Evolutionary conservation across 2,888 invertebrate species (phyloP).

Genomic region (Pollenia griseotomentosa): DNA sequence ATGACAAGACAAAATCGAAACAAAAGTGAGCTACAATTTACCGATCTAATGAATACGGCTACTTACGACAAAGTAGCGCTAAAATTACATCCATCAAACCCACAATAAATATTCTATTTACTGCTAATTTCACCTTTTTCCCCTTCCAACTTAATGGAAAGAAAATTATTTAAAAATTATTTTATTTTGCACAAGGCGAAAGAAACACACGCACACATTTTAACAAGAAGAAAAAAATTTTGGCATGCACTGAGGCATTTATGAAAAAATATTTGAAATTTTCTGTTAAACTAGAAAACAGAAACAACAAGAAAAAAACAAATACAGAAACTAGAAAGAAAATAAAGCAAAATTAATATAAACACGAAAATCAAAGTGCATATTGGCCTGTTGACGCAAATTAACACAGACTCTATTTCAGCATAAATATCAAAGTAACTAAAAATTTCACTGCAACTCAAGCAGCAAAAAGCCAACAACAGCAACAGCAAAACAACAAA

Average conservation of each 20-base stretch:
- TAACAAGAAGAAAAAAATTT: constrained; percentile 24
- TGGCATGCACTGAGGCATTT: constrained; percentile 66
- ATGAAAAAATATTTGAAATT: constrained; percentile 59
- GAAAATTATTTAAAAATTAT: constrained; percentile 59
- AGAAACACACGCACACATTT: not conserved
- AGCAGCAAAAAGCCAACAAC: constrained; percentile 27
- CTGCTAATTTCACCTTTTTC: constrained; percentile 9
- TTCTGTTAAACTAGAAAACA: constrained; percentile 53
- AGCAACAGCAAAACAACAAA: constrained; percentile 4
- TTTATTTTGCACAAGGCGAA: not conserved
- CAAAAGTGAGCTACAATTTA: not conserved
- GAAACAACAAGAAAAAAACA: constrained; percentile 43
- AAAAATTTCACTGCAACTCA: constrained; percentile 58
- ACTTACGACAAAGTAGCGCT: not conserved
- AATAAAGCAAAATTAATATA: constrained; percentile 66
- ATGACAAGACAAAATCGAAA: constrained; percentile 1
- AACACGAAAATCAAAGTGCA: constrained; percentile 75
- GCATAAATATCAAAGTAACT: constrained; percentile 65
- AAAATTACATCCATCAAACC: not conserved
- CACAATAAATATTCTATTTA: constrained; percentile 9
- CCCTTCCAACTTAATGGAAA: constrained; percentile 39
- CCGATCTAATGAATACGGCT: not conserved
- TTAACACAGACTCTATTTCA: constrained; percentile 80
- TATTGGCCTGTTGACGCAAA: constrained; percentile 83
- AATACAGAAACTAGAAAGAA: constrained; percentile 41